Evolutionary conservation across 2,888 invertebrate genomes (phyloP).

Genomic region (Bombylius discolor): DNA sequence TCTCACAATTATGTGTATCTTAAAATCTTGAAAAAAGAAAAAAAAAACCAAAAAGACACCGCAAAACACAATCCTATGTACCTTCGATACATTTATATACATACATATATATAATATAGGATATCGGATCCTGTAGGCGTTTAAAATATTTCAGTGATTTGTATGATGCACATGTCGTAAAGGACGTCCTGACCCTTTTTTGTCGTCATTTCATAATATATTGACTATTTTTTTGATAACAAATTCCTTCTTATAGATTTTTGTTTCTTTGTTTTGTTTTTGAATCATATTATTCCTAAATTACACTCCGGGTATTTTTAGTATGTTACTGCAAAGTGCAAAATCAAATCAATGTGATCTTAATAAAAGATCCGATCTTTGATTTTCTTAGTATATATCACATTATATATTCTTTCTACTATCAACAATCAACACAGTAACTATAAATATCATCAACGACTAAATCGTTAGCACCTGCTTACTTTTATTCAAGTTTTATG

Average conservation of each 20-base stretch:
- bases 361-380: not conserved
- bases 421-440: not conserved
- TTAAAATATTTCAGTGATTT: slow-evolving; percentile 4
- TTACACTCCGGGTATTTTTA: not conserved
- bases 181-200: slow-evolving; percentile 5
- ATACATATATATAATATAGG: too few relatives aligned
- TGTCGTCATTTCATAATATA: not conserved
- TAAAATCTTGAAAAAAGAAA: too few relatives aligned
- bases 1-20: too few relatives aligned
- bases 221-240: not conserved
- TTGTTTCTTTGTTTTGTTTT: too few relatives aligned
- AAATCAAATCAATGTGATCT: not conserved
- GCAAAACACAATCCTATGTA: too few relatives aligned
- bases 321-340: slow-evolving; percentile 5
- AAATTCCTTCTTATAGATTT: not conserved
- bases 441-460: not conserved
- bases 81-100: too few relatives aligned
- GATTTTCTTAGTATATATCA: not conserved
- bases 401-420: too few relatives aligned
- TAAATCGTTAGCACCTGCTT: slow-evolving; percentile 2
- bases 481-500: not conserved
- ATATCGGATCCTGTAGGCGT: slow-evolving; percentile 7
- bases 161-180: slow-evolving; percentile 6
- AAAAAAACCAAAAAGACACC: too few relatives aligned
- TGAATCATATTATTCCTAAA: too few relatives aligned